Evolutionary conservation across 2,797 vertebrate genomes (phyloP).

Genomic region (Taenioides sp.): DNA sequence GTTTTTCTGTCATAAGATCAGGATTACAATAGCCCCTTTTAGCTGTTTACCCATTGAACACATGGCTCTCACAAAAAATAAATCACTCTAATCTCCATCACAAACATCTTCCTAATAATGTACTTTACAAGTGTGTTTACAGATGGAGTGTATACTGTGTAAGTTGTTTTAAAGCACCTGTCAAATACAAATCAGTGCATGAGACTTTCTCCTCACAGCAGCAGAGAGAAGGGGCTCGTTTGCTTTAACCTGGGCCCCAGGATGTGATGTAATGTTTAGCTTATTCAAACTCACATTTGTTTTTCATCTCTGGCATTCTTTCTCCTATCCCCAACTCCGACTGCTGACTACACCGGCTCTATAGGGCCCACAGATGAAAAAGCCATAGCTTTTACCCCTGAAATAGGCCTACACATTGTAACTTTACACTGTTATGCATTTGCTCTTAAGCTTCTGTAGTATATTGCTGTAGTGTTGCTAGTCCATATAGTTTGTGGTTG

Average conservation of each 20-base stretch:
- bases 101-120: neutral
- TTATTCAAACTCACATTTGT: slow-evolving; percentile 29
- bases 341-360: slow-evolving; percentile 12
- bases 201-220: neutral
- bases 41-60: neutral
- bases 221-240: neutral
- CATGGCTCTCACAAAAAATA: too few species aligned
- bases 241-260: slow-evolving; percentile 6
- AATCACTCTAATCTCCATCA: too few species aligned
- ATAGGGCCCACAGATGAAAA: slow-evolving; percentile 16
- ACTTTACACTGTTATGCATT: neutral
- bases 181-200: neutral
- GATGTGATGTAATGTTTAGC: slow-evolving; percentile 9
- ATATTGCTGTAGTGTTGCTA: neutral
- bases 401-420: neutral
- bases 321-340: slow-evolving; percentile 25
- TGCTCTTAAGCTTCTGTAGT: too few species aligned
- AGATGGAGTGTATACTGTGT: neutral
- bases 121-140: neutral
- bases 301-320: slow-evolving; percentile 39
- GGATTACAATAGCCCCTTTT: neutral
- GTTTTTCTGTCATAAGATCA: slow-evolving; percentile 18
- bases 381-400: slow-evolving; percentile 2
- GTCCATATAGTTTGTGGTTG: neutral
- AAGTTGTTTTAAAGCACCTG: neutral